Percentiles rank a stretch among this genome's conserved stretches.
These are phyloP conservation scores for Beroe ovata DNA, from an alignment of 37 sponge, comb jelly and placozoan genomes.

Conservation along the genomic window DNA sequence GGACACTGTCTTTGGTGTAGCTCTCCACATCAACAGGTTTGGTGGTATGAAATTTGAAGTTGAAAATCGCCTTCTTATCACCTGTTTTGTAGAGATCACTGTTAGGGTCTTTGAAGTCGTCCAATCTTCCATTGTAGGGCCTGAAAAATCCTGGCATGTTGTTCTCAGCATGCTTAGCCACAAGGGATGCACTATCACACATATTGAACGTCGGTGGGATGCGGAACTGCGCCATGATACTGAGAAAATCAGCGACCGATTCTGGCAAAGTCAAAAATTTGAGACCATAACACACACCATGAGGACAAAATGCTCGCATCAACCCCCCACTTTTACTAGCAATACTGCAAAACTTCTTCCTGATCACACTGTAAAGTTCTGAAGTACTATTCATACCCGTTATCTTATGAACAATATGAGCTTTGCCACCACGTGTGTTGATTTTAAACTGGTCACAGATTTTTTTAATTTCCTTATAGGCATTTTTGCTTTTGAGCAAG, in stretches of 20 bases:
- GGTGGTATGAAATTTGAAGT: neutral
- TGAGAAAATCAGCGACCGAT: neutral
- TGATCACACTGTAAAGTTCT: neutral
- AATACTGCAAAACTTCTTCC: constrained; percentile 3
- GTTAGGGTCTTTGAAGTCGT: constrained; percentile 3
- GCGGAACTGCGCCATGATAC: neutral
- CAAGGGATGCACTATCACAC: neutral
- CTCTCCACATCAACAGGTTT: neutral
- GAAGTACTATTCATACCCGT: neutral
- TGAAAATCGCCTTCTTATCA: constrained; percentile 3
- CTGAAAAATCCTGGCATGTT: constrained; percentile 4
- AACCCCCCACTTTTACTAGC: neutral
- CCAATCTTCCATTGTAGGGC: neutral
- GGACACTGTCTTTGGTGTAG: neutral
- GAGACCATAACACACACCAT: constrained; percentile 8
- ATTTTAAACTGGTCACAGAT: constrained; percentile 13
- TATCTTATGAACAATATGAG: neutral
- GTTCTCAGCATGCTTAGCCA: neutral
- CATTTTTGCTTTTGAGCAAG: neutral
- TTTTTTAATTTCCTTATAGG: neutral
- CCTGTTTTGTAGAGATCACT: neutral
- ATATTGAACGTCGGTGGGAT: neutral
- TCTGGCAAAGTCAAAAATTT: neutral
- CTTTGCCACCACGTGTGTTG: constrained; percentile 20
- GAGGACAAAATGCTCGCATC: constrained; percentile 22